Evolutionary conservation across 1,140 invertebrate species (phyloP).

Genomic region (Drosophila sturtevanti): DNA sequence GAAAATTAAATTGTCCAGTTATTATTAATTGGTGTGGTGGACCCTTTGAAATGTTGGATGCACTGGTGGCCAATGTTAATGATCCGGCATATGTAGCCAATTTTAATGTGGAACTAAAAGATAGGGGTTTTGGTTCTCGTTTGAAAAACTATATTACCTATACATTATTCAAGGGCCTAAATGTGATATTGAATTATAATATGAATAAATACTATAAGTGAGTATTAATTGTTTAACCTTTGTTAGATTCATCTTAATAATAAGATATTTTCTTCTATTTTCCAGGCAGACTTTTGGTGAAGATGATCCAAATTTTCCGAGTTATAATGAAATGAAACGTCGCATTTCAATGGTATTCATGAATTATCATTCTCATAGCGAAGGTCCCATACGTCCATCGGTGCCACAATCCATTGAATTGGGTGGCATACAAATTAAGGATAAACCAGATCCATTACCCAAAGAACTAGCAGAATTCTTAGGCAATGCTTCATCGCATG

Average conservation of each 20-base stretch:
- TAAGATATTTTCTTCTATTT: neutral
- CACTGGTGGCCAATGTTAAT: constrained; percentile 46
- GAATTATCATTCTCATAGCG: constrained; percentile 48
- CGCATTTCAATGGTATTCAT: constrained; percentile 62
- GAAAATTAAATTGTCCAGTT: constrained; percentile 58
- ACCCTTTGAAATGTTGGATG: constrained; percentile 21
- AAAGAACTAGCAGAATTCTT: constrained; percentile 41
- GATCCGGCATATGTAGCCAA: constrained; percentile 51
- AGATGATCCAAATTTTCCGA: constrained; percentile 42
- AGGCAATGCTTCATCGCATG: constrained; percentile 38
- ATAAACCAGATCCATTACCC: constrained; percentile 64
- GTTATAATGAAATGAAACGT: constrained; percentile 40
- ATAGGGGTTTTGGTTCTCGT: constrained; percentile 28
- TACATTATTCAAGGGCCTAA: neutral
- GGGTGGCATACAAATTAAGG: constrained; percentile 82
- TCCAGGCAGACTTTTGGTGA: constrained; percentile 39
- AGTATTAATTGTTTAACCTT: constrained; percentile 1
- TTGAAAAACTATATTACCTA: constrained; percentile 2
- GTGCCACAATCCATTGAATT: constrained; percentile 78
- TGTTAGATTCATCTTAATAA: neutral
- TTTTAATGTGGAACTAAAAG: constrained; percentile 9
- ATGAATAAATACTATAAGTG: constrained; percentile 43
- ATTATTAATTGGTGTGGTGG: constrained; percentile 28
- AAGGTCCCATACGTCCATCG: constrained; percentile 63
- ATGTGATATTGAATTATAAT: neutral